Percentiles rank a stretch among this genome's conserved stretches.
These are phyloP conservation scores for Cisticola juncidis DNA, from an alignment of 2,113 vertebrate genomes.

Conservation along the genomic window DNA sequence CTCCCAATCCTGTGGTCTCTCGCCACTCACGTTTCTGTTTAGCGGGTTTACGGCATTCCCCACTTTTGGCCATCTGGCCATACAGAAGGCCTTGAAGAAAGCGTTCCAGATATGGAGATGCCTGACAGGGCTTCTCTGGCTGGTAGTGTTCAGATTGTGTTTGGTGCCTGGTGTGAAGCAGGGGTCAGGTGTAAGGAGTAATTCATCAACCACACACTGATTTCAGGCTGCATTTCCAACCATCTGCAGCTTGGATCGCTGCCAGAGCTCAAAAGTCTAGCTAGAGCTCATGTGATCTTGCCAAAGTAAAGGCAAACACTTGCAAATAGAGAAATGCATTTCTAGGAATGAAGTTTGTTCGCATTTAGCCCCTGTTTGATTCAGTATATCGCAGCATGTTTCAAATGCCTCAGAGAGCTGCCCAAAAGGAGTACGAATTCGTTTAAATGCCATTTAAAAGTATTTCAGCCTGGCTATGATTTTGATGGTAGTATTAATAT, in stretches of 20 bases:
- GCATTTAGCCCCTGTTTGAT: neutral
- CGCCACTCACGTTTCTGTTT: neutral
- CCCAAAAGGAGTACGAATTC: neutral
- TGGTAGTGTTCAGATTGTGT: conserved; percentile 61
- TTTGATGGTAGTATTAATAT: conserved; percentile 52
- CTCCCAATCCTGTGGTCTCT: neutral
- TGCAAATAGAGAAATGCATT: conserved; percentile 30
- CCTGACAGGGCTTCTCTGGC: conserved; percentile 54
- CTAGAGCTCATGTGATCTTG: conserved; percentile 46
- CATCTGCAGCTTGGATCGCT: conserved; percentile 72
- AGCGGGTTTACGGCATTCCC: conserved; percentile 35
- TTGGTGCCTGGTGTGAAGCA: conserved; percentile 71
- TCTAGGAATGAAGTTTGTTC: conserved; percentile 44
- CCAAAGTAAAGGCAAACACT: conserved; percentile 59
- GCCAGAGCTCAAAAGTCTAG: conserved; percentile 63
- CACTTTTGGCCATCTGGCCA: conserved; percentile 62
- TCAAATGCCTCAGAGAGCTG: neutral
- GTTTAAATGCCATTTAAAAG: conserved; percentile 10
- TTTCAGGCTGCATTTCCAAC: conserved; percentile 70
- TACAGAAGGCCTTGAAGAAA: conserved; percentile 66
- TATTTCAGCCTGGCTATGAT: conserved; percentile 28
- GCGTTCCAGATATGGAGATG: conserved; percentile 33
- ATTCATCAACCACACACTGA: conserved; percentile 72
- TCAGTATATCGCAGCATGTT: neutral
- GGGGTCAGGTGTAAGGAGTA: conserved; percentile 75